Evolutionary conservation across 2,113 vertebrate species (phyloP).

Genomic region (human): DNA sequence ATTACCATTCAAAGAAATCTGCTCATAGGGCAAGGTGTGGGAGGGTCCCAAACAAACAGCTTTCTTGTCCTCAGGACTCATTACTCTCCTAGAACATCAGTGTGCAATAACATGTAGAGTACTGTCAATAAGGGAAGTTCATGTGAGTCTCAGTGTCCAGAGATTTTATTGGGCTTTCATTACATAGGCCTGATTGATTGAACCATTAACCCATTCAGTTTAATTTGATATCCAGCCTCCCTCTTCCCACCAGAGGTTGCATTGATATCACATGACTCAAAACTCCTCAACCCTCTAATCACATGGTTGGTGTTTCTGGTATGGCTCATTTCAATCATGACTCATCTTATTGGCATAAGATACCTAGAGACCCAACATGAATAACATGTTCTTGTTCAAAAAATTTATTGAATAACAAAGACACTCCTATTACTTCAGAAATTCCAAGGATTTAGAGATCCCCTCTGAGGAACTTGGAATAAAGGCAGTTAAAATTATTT

Average conservation of each 20-base stretch:
- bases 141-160: background rate
- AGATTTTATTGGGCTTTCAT: background rate
- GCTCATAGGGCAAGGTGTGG: rapidly evolving
- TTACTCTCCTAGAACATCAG: background rate
- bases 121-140: background rate
- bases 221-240: background rate
- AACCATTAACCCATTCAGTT: background rate
- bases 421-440: background rate
- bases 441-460: background rate
- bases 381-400: no score
- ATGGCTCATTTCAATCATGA: background rate
- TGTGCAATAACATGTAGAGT: background rate
- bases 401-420: background rate
- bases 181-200: background rate
- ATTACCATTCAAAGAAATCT: background rate
- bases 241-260: background rate
- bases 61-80: background rate
- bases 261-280: background rate
- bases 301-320: background rate
- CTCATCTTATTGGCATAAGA: background rate
- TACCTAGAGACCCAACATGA: no score
- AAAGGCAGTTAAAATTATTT: background rate
- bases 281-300: background rate
- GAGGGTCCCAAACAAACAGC: background rate
- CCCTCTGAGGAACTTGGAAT: background rate